phyloP scores from a whole-genome alignment of 1,140 invertebrate genomes.

The Lepidostoma basale region DNA sequence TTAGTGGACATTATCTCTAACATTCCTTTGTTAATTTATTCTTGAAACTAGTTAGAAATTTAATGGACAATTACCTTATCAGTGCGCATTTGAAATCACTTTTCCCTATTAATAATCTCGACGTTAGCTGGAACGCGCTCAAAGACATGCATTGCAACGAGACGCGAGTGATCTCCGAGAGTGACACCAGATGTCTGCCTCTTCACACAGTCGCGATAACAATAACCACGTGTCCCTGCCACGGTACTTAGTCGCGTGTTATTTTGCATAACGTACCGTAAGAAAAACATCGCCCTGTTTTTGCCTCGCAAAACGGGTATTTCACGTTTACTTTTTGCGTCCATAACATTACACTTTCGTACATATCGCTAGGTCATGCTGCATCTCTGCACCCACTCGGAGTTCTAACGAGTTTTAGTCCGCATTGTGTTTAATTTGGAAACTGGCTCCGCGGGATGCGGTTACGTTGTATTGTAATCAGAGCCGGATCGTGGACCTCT shows the following conservation, averaged over 20 bases:
- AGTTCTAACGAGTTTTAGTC: constrained; percentile 10
- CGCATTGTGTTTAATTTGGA: neutral
- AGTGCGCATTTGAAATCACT: no score
- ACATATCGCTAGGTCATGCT: constrained; percentile 4
- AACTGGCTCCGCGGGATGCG: constrained; percentile 4
- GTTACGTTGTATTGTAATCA: no score
- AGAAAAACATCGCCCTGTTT: constrained; percentile 16
- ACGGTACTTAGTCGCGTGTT: neutral
- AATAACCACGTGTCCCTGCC: constrained; percentile 5
- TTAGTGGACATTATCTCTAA: no score
- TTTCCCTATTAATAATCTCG: no score
- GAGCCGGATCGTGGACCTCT: no score
- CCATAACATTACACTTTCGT: constrained; percentile 8
- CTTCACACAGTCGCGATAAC: neutral
- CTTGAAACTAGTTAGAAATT: no score
- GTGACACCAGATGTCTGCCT: no score
- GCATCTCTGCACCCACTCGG: constrained; percentile 14
- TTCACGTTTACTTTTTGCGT: constrained; percentile 27
- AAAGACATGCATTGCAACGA: no score
- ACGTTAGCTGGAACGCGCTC: no score
- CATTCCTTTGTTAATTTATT: no score
- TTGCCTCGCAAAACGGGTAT: constrained; percentile 16
- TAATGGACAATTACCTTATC: no score
- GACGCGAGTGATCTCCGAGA: no score
- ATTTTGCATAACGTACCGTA: constrained; percentile 11